phyloP scores from a whole-genome alignment of 1,140 invertebrate species.

The Scaptodrosophila lebanonensis region DNA sequence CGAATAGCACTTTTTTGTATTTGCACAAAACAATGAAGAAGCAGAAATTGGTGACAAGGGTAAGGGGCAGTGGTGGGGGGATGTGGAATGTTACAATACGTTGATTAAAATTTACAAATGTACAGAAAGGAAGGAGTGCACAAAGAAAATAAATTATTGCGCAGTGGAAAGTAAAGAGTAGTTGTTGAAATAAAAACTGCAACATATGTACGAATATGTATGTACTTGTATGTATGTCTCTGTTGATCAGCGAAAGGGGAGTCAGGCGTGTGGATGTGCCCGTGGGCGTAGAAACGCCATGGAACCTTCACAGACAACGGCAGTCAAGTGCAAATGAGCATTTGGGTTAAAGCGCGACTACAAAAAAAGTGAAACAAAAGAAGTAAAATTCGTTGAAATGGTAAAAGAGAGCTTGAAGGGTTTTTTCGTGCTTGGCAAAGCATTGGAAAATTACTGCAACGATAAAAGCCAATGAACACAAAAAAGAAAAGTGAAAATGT shows the following conservation, averaged over 20 bases:
- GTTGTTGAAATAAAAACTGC: too few species aligned
- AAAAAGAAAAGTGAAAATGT: too few species aligned
- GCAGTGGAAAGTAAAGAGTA: conserved; percentile 20
- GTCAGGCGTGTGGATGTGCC: too few species aligned
- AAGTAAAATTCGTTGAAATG: neutral
- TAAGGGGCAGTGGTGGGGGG: too few species aligned
- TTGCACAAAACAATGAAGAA: conserved; percentile 28
- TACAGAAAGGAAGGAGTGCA: conserved; percentile 27
- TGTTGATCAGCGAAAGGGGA: too few species aligned
- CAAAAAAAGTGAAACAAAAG: conserved; percentile 4
- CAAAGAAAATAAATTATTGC: conserved; percentile 40
- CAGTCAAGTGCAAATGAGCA: conserved; percentile 64
- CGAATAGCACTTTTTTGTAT: conserved; percentile 39
- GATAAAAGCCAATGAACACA: too few species aligned
- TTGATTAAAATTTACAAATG: conserved; percentile 54
- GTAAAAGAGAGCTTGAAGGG: conserved; percentile 10
- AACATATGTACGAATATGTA: too few species aligned
- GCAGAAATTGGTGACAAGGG: too few species aligned
- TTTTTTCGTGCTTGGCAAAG: too few species aligned
- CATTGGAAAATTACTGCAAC: too few species aligned
- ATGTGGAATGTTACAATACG: conserved; percentile 62
- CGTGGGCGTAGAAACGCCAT: too few species aligned
- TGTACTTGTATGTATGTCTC: too few species aligned
- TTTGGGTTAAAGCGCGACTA: conserved; percentile 55
- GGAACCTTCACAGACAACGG: neutral